Percentiles rank a stretch among this genome's conserved stretches.
These are phyloP conservation scores for Druceiella hillmani DNA, from an alignment of 2,888 invertebrate species.

Conservation along the genomic window DNA sequence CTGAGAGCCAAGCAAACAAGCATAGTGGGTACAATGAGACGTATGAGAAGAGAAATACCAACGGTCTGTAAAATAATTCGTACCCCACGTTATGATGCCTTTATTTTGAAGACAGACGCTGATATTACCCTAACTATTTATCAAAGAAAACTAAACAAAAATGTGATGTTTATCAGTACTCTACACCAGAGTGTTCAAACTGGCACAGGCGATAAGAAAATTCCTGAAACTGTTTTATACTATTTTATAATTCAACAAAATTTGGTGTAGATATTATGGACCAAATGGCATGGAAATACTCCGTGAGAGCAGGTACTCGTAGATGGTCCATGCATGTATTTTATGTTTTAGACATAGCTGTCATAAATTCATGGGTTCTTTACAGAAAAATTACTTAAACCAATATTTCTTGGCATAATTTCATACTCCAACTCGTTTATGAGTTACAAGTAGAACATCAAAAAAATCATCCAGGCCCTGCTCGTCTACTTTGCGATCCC, in stretches of 20 bases:
- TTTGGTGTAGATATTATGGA: constrained; percentile 8
- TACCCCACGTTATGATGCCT: too few species aligned
- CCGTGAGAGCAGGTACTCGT: constrained; percentile 6
- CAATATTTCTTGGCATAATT: constrained; percentile 10
- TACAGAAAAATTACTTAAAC: constrained; percentile 10
- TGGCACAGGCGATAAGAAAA: constrained; percentile 3
- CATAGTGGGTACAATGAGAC: too few species aligned
- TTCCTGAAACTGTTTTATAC: too few species aligned
- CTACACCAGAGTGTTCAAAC: neutral
- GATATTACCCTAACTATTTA: constrained; percentile 7
- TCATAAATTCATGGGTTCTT: constrained; percentile 10
- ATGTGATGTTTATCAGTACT: constrained; percentile 8
- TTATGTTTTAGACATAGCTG: constrained; percentile 10
- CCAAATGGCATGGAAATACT: constrained; percentile 11
- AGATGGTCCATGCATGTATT: constrained; percentile 12
- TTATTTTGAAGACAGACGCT: too few species aligned
- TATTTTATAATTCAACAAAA: constrained; percentile 12
- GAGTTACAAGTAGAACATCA: too few species aligned
- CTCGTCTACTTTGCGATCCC: too few species aligned
- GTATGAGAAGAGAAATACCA: too few species aligned
- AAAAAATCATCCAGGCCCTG: too few species aligned
- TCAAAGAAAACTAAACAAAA: constrained; percentile 10
- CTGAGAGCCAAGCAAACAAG: too few species aligned
- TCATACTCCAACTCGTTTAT: constrained; percentile 4
- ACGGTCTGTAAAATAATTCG: too few species aligned